These are phyloP conservation scores for Brachionus rotundiformis DNA, from an alignment of 1,140 invertebrate genomes.

Conservation along the genomic window DNA sequence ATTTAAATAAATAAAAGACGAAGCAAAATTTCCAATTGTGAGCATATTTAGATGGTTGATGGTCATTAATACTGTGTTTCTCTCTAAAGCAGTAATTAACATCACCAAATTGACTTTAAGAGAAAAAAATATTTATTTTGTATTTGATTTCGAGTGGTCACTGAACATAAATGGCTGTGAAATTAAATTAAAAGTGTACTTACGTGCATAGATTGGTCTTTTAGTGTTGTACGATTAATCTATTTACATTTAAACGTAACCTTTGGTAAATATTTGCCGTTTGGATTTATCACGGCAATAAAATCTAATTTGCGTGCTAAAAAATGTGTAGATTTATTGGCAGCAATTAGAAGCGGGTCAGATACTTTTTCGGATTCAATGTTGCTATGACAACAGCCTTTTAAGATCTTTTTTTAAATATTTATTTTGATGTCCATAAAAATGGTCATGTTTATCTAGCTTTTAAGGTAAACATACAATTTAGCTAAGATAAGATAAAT, in stretches of 20 bases:
- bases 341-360: constrained; percentile 27
- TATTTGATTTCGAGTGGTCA: neutral
- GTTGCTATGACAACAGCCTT: neutral
- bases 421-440: constrained; percentile 8
- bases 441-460: neutral
- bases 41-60: too few species aligned
- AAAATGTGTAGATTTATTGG: neutral
- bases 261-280: constrained; percentile 29
- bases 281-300: constrained; percentile 11
- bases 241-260: neutral
- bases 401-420: neutral
- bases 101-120: neutral
- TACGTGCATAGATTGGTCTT: neutral
- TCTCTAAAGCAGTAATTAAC: neutral
- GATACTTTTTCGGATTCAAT: neutral
- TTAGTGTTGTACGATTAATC: neutral
- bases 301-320: neutral
- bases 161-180: neutral
- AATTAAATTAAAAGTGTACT: neutral
- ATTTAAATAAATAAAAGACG: too few species aligned
- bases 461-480: neutral
- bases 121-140: neutral
- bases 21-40: too few species aligned
- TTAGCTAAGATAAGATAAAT: neutral
- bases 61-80: too few species aligned